Conservation (phyloP, 2,888 invertebrate genomes). For the Tyria jacobaeae region DNA sequence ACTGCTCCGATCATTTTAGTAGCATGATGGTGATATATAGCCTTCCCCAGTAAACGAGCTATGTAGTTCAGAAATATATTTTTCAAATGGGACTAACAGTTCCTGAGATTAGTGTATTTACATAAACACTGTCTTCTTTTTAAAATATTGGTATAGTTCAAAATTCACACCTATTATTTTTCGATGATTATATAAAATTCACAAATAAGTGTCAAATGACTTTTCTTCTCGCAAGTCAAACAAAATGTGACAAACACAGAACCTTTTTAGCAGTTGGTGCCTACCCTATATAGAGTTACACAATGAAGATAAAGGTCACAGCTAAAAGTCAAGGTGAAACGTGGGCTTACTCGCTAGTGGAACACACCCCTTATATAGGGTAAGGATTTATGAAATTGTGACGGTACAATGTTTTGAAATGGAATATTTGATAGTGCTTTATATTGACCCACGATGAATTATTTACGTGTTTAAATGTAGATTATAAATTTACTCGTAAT, state of each 20-base stretch:
- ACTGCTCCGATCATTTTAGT: no score
- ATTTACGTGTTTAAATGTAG: no score
- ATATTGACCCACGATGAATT: no score
- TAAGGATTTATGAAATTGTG: neutral
- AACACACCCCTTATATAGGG: neutral
- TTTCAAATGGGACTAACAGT: no score
- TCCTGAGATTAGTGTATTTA: no score
- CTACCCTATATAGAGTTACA: conserved; percentile 8
- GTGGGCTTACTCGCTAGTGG: neutral
- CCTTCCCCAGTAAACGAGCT: no score
- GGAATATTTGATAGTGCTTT: neutral
- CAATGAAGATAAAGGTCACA: conserved; percentile 11
- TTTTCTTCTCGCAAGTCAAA: conserved; percentile 13
- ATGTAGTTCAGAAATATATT: no score
- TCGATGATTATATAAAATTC: neutral
- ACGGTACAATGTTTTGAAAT: neutral
- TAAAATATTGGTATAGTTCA: no score
- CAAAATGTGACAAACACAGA: conserved; percentile 8
- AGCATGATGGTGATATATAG: no score
- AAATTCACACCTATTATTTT: no score
- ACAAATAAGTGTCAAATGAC: conserved; percentile 1
- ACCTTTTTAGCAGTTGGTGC: conserved; percentile 11
- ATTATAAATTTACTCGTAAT: no score
- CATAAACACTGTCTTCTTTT: no score
- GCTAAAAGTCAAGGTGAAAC: conserved; percentile 20